These are phyloP conservation scores for Sisyra terminalis DNA, from an alignment of 2,888 invertebrate species.

Conservation along the genomic window DNA sequence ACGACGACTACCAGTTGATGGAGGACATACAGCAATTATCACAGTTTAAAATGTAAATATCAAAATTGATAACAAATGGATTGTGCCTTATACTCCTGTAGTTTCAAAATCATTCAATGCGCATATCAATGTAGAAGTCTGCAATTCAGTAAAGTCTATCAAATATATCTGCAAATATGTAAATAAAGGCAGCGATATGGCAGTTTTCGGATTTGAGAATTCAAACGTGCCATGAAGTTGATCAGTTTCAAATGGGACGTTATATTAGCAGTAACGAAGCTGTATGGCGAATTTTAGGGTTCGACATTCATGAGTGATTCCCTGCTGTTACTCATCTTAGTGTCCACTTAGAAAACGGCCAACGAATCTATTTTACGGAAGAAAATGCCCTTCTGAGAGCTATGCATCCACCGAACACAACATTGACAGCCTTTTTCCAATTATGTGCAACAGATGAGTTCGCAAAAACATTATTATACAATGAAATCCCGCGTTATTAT, in stretches of 20 bases:
- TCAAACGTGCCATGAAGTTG: constrained; percentile 17
- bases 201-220: too few species aligned
- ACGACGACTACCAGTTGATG: constrained; percentile 14
- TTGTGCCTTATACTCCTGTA: constrained; percentile 22
- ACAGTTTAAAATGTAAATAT: constrained; percentile 12
- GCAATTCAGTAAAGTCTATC: too few species aligned
- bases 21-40: constrained; percentile 13
- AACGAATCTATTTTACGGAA: constrained; percentile 19
- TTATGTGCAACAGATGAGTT: constrained; percentile 6
- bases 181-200: constrained; percentile 24
- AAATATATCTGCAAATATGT: constrained; percentile 28
- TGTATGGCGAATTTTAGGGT: constrained; percentile 17
- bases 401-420: constrained; percentile 15
- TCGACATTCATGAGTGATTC: constrained; percentile 15
- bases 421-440: constrained; percentile 6
- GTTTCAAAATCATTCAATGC: too few species aligned
- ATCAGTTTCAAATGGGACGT: too few species aligned
- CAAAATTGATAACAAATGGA: constrained; percentile 19
- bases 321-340: constrained; percentile 14
- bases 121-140: too few species aligned
- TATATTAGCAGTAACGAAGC: constrained; percentile 16
- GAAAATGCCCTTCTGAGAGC: too few species aligned
- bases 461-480: constrained; percentile 11
- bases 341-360: constrained; percentile 14
- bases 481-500: constrained; percentile 12